Evolutionary conservation across 2,888 invertebrate species (phyloP), one percentile per base, ranked within the genome.

Genomic region (Torymus texanus): DNA sequence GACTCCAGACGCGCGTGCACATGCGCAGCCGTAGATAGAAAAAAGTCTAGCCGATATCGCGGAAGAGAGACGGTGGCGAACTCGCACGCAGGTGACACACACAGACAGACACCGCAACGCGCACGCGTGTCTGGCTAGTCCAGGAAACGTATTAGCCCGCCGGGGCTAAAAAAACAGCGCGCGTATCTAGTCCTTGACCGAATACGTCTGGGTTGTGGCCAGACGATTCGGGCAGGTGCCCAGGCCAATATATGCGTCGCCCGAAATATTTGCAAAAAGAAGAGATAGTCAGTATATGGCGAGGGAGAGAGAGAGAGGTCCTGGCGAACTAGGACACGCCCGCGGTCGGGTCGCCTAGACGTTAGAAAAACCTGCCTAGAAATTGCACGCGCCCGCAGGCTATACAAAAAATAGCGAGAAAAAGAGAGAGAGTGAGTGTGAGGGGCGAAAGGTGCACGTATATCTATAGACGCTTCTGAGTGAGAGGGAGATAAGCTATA

Each of bases 131-230:
- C 41, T 41, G 41, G 41, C 41, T 41, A 41, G 41, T 41, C 8
- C 41, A 41, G 41, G 41, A 41, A 41, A 41, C 24, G 83, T 86
- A 88, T 88, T 88, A 86, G 84, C 81, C 66, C 75, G 79, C 82
- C 85, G 84, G 85, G 83, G 82, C 84, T 29, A 55, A 56, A 16
- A 51, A 62, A 16, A 18, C 14, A 41, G 1, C 4, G 50, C n/a
- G 13, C 73, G 81, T 86, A 85, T 83, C 87, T 86, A 87, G 84
- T 84, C 84, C 85, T 86, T 82, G 82, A 82, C 81, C 24, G 71
- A 68, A 72, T 55, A 65, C 63, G 77, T 66, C 81, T 67, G 80
- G 71, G 55, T 53, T 50, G 10, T 8, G 16, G 41, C 41, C 41
- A 41, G 41, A 41, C 41, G 41, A 41, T 41, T 41, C n/a, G 12